These are phyloP conservation scores for Cacoxenus indagator DNA, from an alignment of 2,888 invertebrate genomes.

Conservation along the genomic window DNA sequence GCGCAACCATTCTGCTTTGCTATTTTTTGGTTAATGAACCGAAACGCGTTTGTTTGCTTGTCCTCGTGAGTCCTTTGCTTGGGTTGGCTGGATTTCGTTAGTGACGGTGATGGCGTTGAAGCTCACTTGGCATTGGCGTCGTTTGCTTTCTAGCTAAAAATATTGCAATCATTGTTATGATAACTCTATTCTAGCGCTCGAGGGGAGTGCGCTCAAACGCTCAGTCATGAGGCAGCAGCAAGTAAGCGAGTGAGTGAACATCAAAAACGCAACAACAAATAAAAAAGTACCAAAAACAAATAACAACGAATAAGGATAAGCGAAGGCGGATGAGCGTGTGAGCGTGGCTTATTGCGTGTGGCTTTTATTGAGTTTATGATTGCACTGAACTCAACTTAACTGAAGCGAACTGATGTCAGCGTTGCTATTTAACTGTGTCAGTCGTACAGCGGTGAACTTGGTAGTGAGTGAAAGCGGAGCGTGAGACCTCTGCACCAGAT, in stretches of 20 bases:
- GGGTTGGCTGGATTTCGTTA: not conserved
- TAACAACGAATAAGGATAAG: constrained; percentile 2
- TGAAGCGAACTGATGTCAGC: not conserved
- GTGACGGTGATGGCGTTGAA: no score
- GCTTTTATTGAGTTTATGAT: constrained; percentile 38
- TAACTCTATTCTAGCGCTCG: constrained; percentile 51
- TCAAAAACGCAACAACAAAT: not conserved
- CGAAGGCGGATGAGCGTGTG: not conserved
- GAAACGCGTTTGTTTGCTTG: constrained; percentile 54
- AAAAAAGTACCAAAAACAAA: not conserved
- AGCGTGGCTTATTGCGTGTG: constrained; percentile 40
- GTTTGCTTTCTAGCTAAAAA: constrained; percentile 18
- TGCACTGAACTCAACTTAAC: constrained; percentile 13
- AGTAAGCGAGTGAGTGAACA: not conserved
- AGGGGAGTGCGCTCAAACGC: constrained; percentile 20
- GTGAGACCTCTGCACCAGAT: not conserved
- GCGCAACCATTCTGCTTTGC: not conserved
- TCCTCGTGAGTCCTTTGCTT: constrained; percentile 34
- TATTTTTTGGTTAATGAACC: constrained; percentile 56
- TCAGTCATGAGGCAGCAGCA: not conserved
- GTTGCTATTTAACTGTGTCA: constrained; percentile 3
- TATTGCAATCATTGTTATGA: constrained; percentile 57
- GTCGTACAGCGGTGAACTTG: not conserved
- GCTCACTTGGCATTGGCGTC: constrained; percentile 4
- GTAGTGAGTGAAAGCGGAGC: not conserved